These are phyloP conservation scores for Eurosta solidaginis DNA, from an alignment of 1,140 invertebrate genomes.

Conservation along the genomic window DNA sequence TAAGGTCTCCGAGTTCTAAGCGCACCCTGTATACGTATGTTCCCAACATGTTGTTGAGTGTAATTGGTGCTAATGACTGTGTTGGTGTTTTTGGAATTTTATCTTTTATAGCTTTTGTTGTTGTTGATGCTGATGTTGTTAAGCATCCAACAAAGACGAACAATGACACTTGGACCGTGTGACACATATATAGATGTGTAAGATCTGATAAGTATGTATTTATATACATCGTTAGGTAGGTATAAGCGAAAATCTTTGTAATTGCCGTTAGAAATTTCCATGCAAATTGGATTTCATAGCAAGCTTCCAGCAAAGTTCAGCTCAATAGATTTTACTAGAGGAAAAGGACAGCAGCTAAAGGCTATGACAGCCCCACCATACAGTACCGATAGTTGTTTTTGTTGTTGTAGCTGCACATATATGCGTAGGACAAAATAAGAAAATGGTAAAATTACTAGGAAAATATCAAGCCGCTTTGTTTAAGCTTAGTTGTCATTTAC, in stretches of 20 bases:
- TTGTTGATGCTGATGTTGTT: background rate
- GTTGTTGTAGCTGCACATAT: too few relatives aligned
- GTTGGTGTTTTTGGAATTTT: background rate
- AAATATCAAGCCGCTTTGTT: background rate
- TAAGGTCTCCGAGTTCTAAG: too few relatives aligned
- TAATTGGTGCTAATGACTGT: background rate
- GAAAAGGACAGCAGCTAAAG: background rate
- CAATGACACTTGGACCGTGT: background rate
- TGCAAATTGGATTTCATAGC: constrained; percentile 2
- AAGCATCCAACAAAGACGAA: background rate
- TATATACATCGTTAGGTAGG: too few relatives aligned
- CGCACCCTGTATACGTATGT: too few relatives aligned
- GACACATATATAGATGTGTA: too few relatives aligned
- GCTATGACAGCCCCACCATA: too few relatives aligned
- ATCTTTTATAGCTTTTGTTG: background rate
- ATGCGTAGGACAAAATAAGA: background rate
- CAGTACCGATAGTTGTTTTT: too few relatives aligned
- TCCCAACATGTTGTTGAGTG: too few relatives aligned
- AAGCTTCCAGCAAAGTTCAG: background rate
- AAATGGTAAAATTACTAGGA: background rate
- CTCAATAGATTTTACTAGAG: background rate
- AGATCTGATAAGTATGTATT: too few relatives aligned
- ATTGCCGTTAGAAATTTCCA: constrained; percentile 2
- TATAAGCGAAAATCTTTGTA: constrained; percentile 13
- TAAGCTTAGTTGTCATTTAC: background rate